Percentiles rank a stretch among this genome's conserved stretches.
Evolutionary conservation across 2,797 vertebrate species (phyloP).

Genomic region (Cirrhinus mrigala): DNA sequence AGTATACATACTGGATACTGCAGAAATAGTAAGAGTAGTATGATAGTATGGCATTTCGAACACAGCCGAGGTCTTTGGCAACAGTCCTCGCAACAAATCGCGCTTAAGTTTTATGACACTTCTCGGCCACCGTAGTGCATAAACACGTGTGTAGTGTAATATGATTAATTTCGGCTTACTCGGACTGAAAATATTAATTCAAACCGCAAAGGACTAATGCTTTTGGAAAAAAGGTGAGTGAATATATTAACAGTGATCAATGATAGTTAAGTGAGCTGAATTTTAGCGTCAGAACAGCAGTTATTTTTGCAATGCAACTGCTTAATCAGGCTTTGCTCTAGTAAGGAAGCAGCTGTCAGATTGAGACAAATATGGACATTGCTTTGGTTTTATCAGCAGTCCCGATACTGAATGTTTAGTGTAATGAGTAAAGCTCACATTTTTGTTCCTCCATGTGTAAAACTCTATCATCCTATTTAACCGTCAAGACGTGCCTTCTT

Average conservation of each 20-base stretch:
- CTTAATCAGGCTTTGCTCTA: neutral
- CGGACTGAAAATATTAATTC: neutral
- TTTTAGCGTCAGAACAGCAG: neutral
- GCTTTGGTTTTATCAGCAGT: neutral
- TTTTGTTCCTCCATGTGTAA: neutral
- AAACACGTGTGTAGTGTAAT: neutral
- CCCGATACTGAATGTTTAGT: neutral
- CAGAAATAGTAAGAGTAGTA: too few species aligned
- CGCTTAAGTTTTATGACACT: neutral
- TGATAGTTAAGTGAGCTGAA: neutral
- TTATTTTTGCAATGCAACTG: neutral
- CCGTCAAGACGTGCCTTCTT: neutral
- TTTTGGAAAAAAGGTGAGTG: neutral
- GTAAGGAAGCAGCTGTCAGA: conserved; percentile 11
- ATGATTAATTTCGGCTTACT: neutral
- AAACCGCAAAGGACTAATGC: neutral
- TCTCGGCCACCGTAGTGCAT: conserved; percentile 3
- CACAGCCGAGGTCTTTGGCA: too few species aligned
- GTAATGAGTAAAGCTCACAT: neutral
- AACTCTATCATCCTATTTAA: too few species aligned
- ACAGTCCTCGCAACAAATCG: neutral
- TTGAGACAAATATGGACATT: neutral
- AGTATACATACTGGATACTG: too few species aligned
- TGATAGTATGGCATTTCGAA: too few species aligned
- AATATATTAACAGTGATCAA: neutral